Evolutionary conservation across 2,888 invertebrate genomes (phyloP), one percentile per base, ranked within the genome.

Genomic region (Acanthosoma haemorrhoidale): DNA sequence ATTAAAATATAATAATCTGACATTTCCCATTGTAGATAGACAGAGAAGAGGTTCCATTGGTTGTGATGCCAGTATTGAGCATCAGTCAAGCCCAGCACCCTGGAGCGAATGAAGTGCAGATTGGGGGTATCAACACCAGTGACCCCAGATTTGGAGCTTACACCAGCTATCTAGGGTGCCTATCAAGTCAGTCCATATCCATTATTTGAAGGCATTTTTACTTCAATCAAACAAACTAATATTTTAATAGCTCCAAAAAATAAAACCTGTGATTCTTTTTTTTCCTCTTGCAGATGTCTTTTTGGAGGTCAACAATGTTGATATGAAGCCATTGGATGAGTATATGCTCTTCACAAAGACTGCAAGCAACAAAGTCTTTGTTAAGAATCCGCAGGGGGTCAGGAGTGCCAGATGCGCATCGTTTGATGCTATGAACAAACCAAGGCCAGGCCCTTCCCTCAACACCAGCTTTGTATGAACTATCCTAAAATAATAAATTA

Each of bases 301-400:
- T 74, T 88, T 94, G 72, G 88, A 91, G 81, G 88, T 94, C 71
- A 92, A 93, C 78, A 88, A 88, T 71, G 84, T 88, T 75, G 82
- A 84, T 70, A 92, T 94, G 90, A 92, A 92, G 77, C 94, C 94
- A 0, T 80, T 94, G 60, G 93, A 94, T 80, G 94, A 94, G 77
- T 94, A 94, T 80, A 93, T 94, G 92, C 81, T 92, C n/a, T 93
- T 92, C 79, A 92, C 91, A 3, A 90, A 91, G 76, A 88, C 88
- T 13, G 91, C 89, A 68, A 87, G 92, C 78, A 90, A 90, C 75
- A 72, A 71, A 64, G 91, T 94, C 21, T 88, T 91, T 70, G 92
- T 91, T n/a, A 90, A 91, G 11, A 92, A 91, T 78, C 88, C 92
- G 1, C 90, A 90, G 76, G 94, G 94, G 0, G 90, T 94, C 0